These are phyloP conservation scores for Eudyptes chrysolophus DNA, from an alignment of 2,113 vertebrate species.

Conservation along the genomic window DNA sequence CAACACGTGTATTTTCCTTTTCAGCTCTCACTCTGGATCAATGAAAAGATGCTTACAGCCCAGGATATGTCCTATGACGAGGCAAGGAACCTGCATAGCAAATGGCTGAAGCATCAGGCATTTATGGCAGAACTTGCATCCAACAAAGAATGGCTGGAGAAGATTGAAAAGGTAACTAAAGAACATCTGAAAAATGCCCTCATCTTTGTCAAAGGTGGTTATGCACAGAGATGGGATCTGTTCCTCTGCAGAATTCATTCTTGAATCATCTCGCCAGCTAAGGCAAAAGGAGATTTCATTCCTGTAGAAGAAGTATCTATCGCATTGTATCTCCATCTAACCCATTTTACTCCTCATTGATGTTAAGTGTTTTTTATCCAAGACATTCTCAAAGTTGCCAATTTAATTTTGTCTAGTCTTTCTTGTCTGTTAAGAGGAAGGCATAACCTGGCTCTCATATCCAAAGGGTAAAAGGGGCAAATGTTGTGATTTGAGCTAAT, in stretches of 20 bases:
- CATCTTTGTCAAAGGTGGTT: neutral
- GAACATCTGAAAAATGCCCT: neutral
- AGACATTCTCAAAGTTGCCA: neutral
- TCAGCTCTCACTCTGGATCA: constrained; percentile 96
- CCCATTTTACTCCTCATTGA: neutral
- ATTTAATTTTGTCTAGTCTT: neutral
- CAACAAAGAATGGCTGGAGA: constrained; percentile 99
- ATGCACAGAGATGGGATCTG: neutral
- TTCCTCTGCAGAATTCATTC: neutral
- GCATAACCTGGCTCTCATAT: neutral
- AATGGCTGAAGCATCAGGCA: constrained; percentile 95
- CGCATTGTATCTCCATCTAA: neutral
- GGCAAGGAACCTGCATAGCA: constrained; percentile 97
- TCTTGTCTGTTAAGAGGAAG: neutral
- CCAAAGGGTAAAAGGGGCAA: neutral
- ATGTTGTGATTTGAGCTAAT: neutral
- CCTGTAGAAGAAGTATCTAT: neutral
- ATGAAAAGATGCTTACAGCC: constrained; percentile 98
- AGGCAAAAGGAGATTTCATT: neutral
- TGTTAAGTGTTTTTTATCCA: neutral
- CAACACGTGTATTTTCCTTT: neutral
- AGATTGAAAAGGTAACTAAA: constrained; percentile 89
- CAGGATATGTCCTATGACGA: constrained; percentile 99
- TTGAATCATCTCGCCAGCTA: neutral
- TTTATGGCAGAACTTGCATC: constrained; percentile 97